Base-by-base conservation (phyloP, 2,888 invertebrate species). In the Idaea aversata region DNA sequence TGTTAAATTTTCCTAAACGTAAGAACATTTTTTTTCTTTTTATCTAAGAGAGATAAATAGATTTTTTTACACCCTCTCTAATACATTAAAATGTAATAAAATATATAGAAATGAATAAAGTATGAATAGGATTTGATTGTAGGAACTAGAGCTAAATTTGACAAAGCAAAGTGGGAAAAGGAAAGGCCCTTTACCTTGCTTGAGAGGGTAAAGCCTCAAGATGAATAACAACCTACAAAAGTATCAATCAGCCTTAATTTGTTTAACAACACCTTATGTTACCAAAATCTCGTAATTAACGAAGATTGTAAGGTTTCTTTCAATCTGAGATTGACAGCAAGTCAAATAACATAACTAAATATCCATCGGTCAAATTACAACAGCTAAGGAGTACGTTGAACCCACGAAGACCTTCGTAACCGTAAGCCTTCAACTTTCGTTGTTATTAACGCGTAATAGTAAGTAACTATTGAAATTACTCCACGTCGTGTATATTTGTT, bases 341-440 rank as follows among this genome's bases (percentile, higher is more conserved):
- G 13, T 63, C 64, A 73, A 76, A 74, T 69, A 72, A 70, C 72
- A 71, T 70, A 73, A 73, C 78, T 82, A 80, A 81, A 80, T 82
- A 71, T 75, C 75, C 72, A 65, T 62, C 66, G 75, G 70, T 77
- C 73, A 73, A 75, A 75, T 83, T 75, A 77, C 80, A 77, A 69
- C 67, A 72, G 75, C 74, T 78, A 76, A 71, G 63, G 69, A 73
- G 83, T 78, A 80, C 79, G 75, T 70, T 74, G 80, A 73, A 78
- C 85, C 70, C 63, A 67, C 34, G 69, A 68, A 70, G 69, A 68
- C 72, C 64, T 68, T 72, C 63, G 63, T 6, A 47, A 47, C 7
- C 47, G 10, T 47, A 47, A 47, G 47, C 47, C 47, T 47, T 47
- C 61, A 59, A 57, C 61, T 25, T 47, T 47, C 47, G 47, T 47